Conservation (phyloP, 2,888 invertebrate genomes). For the Tachina fera region DNA sequence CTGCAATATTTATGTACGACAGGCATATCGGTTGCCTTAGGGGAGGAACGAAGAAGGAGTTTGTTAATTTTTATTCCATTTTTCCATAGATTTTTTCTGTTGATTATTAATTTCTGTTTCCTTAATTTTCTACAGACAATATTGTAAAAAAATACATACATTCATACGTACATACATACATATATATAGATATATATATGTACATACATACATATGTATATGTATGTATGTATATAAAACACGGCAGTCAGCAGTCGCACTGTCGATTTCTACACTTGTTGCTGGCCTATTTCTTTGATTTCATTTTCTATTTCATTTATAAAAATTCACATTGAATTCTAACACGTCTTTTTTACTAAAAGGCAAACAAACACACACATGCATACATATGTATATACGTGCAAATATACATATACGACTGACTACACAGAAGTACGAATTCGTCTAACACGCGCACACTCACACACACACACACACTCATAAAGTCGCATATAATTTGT, state of each 20-base stretch:
- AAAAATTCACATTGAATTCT: conserved; percentile 61
- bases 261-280: conserved; percentile 71
- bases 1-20: neutral
- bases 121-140: conserved; percentile 36
- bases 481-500: neutral
- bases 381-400: no score
- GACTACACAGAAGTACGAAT: no score
- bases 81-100: neutral
- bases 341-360: conserved; percentile 51
- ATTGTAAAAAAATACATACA: no score
- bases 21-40: no score
- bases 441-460: neutral
- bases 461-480: conserved; percentile 12
- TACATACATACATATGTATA: conserved; percentile 5
- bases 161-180: neutral
- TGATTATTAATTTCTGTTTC: conserved; percentile 42
- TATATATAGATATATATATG: no score
- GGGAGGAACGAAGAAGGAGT: no score
- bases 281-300: conserved; percentile 65
- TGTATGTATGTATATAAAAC: conserved; percentile 13
- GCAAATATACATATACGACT: neutral
- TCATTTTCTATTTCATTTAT: conserved; percentile 36
- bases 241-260: conserved; percentile 20
- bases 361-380: conserved; percentile 18
- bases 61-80: neutral